A percentile compares a stretch with the other conserved stretches of the same genome.
Conservation (phyloP, 1,140 invertebrate genomes). For the Vollenhovia emeryi region DNA sequence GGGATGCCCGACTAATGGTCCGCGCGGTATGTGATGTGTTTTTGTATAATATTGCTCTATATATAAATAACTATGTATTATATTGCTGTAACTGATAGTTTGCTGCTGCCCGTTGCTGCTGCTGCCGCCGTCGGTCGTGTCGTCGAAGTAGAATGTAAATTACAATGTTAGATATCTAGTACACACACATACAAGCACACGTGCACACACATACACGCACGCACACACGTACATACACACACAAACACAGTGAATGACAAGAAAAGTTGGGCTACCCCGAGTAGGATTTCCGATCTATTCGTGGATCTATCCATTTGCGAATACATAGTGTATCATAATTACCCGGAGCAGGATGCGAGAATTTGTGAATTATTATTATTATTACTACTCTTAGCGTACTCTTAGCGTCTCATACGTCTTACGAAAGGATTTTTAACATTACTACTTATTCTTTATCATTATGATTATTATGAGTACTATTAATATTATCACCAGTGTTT, state of each 20-base stretch:
- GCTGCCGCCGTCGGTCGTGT: constrained; percentile 79
- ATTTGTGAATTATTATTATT: constrained; percentile 79
- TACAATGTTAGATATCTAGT: constrained; percentile 71
- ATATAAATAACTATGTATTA: constrained; percentile 86
- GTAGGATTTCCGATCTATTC: constrained; percentile 76
- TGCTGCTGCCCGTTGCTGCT: constrained; percentile 79
- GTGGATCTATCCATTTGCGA: constrained; percentile 36
- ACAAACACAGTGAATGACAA: constrained; percentile 66
- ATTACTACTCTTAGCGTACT: constrained; percentile 73
- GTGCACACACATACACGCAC: too few species aligned
- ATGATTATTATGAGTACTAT: constrained; percentile 73
- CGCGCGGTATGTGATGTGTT: constrained; percentile 85
- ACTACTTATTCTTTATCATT: constrained; percentile 74
- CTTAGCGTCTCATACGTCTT: constrained; percentile 78
- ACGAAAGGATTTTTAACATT: constrained; percentile 80
- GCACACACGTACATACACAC: too few species aligned
- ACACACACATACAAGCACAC: too few species aligned
- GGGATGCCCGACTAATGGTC: constrained; percentile 76
- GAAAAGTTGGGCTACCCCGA: constrained; percentile 65
- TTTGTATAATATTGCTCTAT: constrained; percentile 85
- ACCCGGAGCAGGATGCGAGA: constrained; percentile 82
- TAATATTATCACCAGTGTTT: constrained; percentile 61
- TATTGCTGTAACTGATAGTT: constrained; percentile 82
- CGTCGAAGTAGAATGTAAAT: constrained; percentile 73
- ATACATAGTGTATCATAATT: constrained; percentile 84